phyloP scores from a whole-genome alignment of 2,797 vertebrate genomes.

The Decapterus maruadsi region DNA sequence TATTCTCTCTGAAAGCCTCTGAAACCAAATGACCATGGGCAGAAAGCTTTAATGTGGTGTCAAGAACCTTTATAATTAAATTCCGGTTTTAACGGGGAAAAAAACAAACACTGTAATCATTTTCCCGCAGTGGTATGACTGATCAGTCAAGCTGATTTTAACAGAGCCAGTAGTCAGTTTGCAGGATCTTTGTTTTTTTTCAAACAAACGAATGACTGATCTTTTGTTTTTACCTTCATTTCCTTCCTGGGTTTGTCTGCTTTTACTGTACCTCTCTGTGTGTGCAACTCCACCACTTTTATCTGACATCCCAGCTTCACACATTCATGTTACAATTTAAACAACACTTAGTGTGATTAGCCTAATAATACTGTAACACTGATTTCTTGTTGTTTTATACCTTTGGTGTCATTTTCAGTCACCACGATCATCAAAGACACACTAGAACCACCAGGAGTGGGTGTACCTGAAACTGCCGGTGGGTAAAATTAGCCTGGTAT shows the following conservation, averaged over 20 bases:
- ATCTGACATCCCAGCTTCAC: neutral
- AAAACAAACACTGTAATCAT: conserved; percentile 11
- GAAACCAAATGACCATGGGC: conserved; percentile 14
- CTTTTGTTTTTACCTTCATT: neutral
- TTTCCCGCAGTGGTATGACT: neutral
- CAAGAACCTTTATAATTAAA: conserved; percentile 38
- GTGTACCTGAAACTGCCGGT: neutral
- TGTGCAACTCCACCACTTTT: neutral
- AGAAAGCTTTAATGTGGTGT: conserved; percentile 29
- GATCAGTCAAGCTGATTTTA: conserved; percentile 1
- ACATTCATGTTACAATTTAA: neutral
- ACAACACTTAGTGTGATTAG: neutral
- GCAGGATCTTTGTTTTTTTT: neutral
- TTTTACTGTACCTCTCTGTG: neutral
- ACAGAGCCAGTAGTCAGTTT: neutral
- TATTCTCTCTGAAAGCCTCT: conserved; percentile 14
- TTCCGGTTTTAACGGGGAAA: conserved; percentile 4
- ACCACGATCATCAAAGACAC: neutral
- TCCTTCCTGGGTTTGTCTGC: no score
- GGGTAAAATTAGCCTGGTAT: neutral
- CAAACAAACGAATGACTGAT: neutral
- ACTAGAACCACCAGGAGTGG: no score
- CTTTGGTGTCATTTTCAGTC: neutral
- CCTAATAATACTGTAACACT: neutral
- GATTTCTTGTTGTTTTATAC: neutral